These are phyloP conservation scores for Biston betularia DNA, from an alignment of 2,888 invertebrate species.

Conservation along the genomic window DNA sequence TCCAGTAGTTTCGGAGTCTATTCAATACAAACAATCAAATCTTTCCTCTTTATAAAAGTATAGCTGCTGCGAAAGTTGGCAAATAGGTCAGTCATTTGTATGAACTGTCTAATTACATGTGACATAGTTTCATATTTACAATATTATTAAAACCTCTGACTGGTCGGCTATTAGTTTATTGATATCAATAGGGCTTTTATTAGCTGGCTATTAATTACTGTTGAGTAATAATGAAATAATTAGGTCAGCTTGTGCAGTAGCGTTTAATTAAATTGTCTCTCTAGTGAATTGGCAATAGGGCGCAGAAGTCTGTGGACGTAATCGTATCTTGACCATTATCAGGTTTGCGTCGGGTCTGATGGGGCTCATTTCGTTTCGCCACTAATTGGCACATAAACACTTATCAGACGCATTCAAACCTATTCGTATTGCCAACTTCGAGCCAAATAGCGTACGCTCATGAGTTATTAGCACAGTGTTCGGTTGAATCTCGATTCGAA, in stretches of 20 bases:
- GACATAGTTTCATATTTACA: conserved; percentile 11
- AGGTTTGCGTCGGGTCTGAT: conserved; percentile 65
- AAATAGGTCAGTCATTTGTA: conserved; percentile 9
- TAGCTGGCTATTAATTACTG: conserved; percentile 45
- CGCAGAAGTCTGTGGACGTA: conserved; percentile 46
- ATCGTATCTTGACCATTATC: conserved; percentile 66
- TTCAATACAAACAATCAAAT: no score
- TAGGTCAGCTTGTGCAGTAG: conserved; percentile 40
- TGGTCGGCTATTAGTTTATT: conserved; percentile 35
- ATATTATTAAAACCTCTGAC: conserved; percentile 33
- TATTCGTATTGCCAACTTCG: conserved; percentile 59
- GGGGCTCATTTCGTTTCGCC: conserved; percentile 69
- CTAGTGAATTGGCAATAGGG: conserved; percentile 20
- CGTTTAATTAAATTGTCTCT: conserved; percentile 40
- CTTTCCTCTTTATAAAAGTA: no score
- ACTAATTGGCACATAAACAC: conserved; percentile 78
- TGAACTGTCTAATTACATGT: conserved; percentile 2
- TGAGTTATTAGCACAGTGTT: conserved; percentile 21
- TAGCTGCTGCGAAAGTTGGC: conserved; percentile 6
- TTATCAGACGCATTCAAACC: conserved; percentile 72
- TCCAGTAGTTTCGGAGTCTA: no score
- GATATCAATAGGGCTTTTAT: conserved; percentile 28
- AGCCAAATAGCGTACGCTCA: conserved; percentile 65
- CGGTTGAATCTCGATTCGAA: conserved; percentile 16
- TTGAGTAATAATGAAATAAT: conserved; percentile 35